These are phyloP conservation scores for Apostichopus japonicus DNA, from an alignment of 35 echinoderm and acorn worm genomes.

Conservation along the genomic window DNA sequence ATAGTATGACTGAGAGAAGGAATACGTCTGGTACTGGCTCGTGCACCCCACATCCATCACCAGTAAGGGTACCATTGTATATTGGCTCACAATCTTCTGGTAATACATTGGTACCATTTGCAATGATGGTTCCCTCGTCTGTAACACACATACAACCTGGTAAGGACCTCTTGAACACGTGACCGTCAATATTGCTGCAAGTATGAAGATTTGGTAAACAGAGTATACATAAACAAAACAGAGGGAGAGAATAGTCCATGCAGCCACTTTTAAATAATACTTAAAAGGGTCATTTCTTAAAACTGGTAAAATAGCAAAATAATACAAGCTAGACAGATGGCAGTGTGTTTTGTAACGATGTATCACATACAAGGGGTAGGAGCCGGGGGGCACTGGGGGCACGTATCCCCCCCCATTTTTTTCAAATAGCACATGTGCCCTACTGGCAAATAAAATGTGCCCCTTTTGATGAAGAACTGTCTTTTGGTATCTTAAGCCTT, in stretches of 20 bases:
- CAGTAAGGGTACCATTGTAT: slow-evolving; percentile 64
- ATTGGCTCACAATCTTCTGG: slow-evolving; percentile 64
- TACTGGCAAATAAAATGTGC: too few species aligned
- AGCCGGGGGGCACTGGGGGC: too few species aligned
- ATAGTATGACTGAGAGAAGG: slow-evolving; percentile 78
- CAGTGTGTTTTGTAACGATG: too few species aligned
- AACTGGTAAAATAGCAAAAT: too few species aligned
- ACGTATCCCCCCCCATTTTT: too few species aligned
- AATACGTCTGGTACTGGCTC: slow-evolving; percentile 83
- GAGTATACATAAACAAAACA: not conserved
- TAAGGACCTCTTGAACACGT: not conserved
- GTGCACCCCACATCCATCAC: slow-evolving; percentile 48
- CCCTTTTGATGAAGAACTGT: too few species aligned
- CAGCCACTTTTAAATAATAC: too few species aligned
- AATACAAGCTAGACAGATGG: too few species aligned
- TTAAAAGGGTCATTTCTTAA: too few species aligned
- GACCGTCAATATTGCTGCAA: not conserved
- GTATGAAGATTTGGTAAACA: not conserved
- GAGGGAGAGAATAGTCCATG: not conserved
- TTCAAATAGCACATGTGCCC: too few species aligned
- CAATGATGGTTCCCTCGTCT: not conserved
- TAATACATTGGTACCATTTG: slow-evolving; percentile 60
- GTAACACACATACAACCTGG: slow-evolving; percentile 70
- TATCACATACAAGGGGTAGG: too few species aligned
- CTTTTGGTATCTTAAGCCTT: too few species aligned